Percentiles rank a stretch among this genome's conserved stretches.
phyloP scores from a whole-genome alignment of 2,797 vertebrate species.

The Denticeps clupeoides region DNA sequence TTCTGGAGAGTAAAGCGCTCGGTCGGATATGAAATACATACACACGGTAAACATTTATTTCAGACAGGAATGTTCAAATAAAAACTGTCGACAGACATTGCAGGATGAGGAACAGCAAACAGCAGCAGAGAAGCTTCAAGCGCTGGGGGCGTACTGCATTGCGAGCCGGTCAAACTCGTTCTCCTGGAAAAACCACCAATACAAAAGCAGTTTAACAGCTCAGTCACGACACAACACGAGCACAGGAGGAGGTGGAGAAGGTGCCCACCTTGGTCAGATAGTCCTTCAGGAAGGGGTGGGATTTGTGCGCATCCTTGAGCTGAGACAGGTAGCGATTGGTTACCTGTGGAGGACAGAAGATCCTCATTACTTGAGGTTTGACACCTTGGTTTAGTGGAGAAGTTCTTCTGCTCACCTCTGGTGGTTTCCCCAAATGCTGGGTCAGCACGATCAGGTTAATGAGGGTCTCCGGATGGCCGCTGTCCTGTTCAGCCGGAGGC shows the following conservation, averaged over 20 bases:
- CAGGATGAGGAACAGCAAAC: no score
- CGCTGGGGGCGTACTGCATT: conserved; percentile 75
- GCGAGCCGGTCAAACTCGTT: conserved; percentile 84
- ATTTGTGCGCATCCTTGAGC: conserved; percentile 82
- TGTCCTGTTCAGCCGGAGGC: conserved; percentile 62
- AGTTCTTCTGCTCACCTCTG: conserved; percentile 65
- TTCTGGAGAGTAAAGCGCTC: no score
- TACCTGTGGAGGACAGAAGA: conserved; percentile 59
- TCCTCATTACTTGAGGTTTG: background rate
- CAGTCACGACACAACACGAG: conserved; percentile 19
- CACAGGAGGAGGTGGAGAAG: background rate
- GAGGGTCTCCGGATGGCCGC: conserved; percentile 85
- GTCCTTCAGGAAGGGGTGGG: conserved; percentile 86
- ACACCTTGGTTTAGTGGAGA: background rate
- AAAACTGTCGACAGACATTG: background rate
- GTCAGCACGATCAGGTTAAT: conserved; percentile 88
- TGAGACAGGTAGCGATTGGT: conserved; percentile 91
- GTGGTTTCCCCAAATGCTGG: conserved; percentile 85
- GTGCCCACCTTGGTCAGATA: conserved; percentile 79
- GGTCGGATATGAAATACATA: no score
- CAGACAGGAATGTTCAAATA: no score
- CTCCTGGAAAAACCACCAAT: conserved; percentile 72
- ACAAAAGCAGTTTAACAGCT: no score
- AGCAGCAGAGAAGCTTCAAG: conserved; percentile 38
- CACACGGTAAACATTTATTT: no score